Conservation (phyloP, 2,113 vertebrate species). For the Tetrao urogallus region DNA sequence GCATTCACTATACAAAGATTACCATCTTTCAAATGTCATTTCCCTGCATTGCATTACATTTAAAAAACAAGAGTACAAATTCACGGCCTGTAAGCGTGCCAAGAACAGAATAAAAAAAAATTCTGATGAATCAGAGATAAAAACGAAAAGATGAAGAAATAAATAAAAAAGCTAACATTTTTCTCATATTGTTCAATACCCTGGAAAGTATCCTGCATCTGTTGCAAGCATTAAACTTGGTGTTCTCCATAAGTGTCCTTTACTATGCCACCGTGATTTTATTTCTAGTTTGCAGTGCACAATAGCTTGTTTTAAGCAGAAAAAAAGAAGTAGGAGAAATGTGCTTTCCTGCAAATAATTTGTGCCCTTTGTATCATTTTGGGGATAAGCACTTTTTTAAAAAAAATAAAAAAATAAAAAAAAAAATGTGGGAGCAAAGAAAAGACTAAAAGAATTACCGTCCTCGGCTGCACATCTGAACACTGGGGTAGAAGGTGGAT, state of each 20-base stretch:
- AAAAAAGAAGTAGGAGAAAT: background rate
- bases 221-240: background rate
- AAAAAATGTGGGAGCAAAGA: background rate
- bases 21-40: background rate
- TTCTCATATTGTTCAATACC: background rate
- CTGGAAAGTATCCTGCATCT: background rate
- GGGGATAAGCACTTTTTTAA: background rate
- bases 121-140: background rate
- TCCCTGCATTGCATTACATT: background rate
- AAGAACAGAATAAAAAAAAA: background rate
- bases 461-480: background rate
- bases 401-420: background rate
- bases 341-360: background rate
- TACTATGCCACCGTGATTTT: background rate
- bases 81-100: background rate
- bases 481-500: background rate
- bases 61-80: background rate
- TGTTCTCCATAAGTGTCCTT: background rate
- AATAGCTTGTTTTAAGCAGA: background rate
- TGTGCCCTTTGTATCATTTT: background rate
- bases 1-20: background rate
- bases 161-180: background rate
- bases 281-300: background rate
- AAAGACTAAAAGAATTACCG: background rate
- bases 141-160: background rate